Evolutionary conservation across 2,113 vertebrate genomes (phyloP).

Genomic region (Poeciliopsis prolifica): DNA sequence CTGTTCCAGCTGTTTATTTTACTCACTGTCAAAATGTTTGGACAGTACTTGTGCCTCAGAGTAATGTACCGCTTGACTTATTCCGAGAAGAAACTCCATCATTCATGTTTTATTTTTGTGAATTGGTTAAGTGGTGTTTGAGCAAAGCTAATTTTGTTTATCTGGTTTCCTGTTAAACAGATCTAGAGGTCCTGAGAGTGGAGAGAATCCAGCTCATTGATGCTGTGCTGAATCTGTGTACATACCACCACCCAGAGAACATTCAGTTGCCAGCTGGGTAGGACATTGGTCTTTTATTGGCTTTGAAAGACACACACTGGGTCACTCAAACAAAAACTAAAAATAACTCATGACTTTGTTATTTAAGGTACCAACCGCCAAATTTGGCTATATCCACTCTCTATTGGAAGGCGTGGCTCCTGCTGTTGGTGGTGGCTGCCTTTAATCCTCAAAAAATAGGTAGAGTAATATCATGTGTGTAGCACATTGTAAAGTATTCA

Average conservation of each 20-base stretch:
- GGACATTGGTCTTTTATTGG: slow-evolving; percentile 21
- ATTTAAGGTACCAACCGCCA: slow-evolving; percentile 91
- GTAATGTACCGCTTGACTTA: slow-evolving; percentile 16
- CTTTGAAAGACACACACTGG: slow-evolving; percentile 12
- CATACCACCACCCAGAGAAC: slow-evolving; percentile 98
- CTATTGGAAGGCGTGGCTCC: slow-evolving; percentile 98
- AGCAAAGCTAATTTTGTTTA: slow-evolving; percentile 10
- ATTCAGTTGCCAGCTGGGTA: slow-evolving; percentile 97
- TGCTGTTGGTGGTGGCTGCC: slow-evolving; percentile 93
- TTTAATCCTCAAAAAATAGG: slow-evolving; percentile 99
- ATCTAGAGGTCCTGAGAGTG: slow-evolving; percentile 93
- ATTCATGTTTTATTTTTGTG: slow-evolving; percentile 12
- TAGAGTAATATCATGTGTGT: slow-evolving; percentile 58
- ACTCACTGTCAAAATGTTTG: slow-evolving; percentile 28
- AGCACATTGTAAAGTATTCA: background rate
- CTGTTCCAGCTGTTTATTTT: slow-evolving; percentile 16
- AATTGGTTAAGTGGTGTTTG: background rate
- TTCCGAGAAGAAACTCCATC: background rate
- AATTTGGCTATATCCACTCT: slow-evolving; percentile 96
- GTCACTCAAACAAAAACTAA: background rate
- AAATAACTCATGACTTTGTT: slow-evolving; percentile 33
- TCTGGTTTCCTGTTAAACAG: slow-evolving; percentile 73
- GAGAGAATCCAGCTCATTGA: slow-evolving; percentile 96
- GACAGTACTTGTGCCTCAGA: slow-evolving; percentile 20
- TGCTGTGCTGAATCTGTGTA: slow-evolving; percentile 95